Conservation (phyloP, 2,113 vertebrate species). For the Cettia cetti region DNA sequence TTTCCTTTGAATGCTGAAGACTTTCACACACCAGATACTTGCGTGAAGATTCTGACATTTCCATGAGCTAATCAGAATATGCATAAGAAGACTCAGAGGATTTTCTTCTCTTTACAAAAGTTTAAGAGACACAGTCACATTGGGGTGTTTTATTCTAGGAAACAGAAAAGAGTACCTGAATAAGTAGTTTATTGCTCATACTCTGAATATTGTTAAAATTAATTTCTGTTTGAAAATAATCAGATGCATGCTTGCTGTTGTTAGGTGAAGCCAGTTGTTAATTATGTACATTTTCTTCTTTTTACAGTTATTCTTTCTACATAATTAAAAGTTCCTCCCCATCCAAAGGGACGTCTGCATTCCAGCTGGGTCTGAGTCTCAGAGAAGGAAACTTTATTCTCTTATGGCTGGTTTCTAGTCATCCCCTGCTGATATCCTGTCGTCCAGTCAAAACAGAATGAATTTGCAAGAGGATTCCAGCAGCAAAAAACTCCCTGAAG, state of each 20-base stretch:
- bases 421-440: constrained; percentile 45
- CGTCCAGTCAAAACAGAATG: neutral
- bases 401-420: constrained; percentile 10
- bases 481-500: neutral
- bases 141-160: neutral
- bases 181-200: neutral
- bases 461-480: neutral
- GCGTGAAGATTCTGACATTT: neutral
- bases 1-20: neutral
- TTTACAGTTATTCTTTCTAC: neutral
- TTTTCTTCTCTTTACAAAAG: neutral
- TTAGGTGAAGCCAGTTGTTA: neutral
- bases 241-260: neutral
- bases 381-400: neutral
- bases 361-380: constrained; percentile 39
- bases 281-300: constrained; percentile 26
- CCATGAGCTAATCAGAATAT: constrained; percentile 16
- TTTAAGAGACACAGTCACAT: neutral
- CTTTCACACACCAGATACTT: neutral
- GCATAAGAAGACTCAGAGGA: neutral
- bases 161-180: neutral
- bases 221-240: neutral
- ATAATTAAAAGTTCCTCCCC: constrained; percentile 41
- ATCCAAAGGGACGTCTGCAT: neutral
- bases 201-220: neutral